These are phyloP conservation scores for Parauchenoglanis ngamensis DNA, from an alignment of 2,797 vertebrate genomes.

Conservation along the genomic window DNA sequence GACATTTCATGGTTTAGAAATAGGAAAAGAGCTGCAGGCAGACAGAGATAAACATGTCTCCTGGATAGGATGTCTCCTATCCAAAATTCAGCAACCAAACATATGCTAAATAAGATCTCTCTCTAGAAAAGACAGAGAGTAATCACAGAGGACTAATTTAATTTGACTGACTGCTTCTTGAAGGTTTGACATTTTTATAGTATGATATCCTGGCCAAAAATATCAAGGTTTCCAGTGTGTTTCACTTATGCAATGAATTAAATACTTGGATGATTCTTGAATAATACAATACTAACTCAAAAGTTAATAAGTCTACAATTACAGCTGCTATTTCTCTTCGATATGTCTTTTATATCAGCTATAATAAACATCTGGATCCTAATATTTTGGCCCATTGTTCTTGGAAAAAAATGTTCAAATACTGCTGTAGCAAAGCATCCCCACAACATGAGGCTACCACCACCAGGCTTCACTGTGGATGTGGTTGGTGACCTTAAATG, in stretches of 20 bases:
- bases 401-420: not conserved
- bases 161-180: not conserved
- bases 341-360: not conserved
- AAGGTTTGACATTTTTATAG: not conserved
- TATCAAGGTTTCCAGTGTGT: not conserved
- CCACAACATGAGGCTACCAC: not conserved
- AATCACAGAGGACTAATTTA: not conserved
- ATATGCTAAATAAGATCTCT: not conserved
- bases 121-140: not conserved
- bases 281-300: too few relatives aligned
- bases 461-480: not conserved
- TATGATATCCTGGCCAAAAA: not conserved
- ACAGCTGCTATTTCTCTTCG: not conserved
- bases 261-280: not conserved
- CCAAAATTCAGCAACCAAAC: not conserved
- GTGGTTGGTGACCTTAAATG: not conserved
- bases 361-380: not conserved
- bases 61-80: not conserved
- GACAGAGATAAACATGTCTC: not conserved
- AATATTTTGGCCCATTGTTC: not conserved
- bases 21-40: slow-evolving; percentile 17
- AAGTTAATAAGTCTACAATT: not conserved
- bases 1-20: slow-evolving; percentile 36
- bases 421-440: not conserved
- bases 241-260: not conserved